Base-by-base conservation (phyloP, 1,140 invertebrate genomes). In the Listronotus oregonensis region DNA sequence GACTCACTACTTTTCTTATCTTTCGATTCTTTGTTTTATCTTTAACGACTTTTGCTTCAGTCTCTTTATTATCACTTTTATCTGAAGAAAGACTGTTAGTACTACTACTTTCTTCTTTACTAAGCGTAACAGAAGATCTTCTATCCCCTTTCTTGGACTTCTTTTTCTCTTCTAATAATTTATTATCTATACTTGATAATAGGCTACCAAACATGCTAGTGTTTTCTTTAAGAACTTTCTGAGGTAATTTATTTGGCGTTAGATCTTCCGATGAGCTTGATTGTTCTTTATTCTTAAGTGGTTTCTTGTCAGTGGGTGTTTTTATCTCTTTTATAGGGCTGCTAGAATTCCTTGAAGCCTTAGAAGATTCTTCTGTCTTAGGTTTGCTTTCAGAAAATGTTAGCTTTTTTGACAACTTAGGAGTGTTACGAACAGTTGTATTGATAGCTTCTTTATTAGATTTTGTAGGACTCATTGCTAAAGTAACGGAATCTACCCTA, bases 181-280 rank as follows among this genome's bases (percentile, higher is more conserved):
- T 60, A 44, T 70, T 56, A 59, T 76, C 74, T 40, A 76, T 73
- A 62, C 70, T 71, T 9, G 68, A 70, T 3, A 76, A 52, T 7
- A 67, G 34, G 67, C 49, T 72, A 14, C 71, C 72, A 59, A 76
- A 75, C 10, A 69, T 62, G 54, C 69, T 72, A n/a, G 47, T 43
- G 4, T 61, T 37, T 42, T 74, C 71, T 59, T 71, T 76, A 14
- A 69, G 39, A 21, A 71, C 60, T 58, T 72, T 72, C 12, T 57
- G 37, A 8, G 50, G 17, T 43, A 39, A 9, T 40, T 56, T 67
- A 27, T 17, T 18, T 46, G 9, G 44, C 14, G 34, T 31, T 31
- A 42, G 9, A 31, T 21, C 43, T 8, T 37, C 9, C 8, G 42
- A 18, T 11, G n/a, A 8, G 8, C n/a, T 44, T 7, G n/a, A 14